Conservation (phyloP, 2,888 invertebrate species). For the Heliothis peltigera region DNA sequence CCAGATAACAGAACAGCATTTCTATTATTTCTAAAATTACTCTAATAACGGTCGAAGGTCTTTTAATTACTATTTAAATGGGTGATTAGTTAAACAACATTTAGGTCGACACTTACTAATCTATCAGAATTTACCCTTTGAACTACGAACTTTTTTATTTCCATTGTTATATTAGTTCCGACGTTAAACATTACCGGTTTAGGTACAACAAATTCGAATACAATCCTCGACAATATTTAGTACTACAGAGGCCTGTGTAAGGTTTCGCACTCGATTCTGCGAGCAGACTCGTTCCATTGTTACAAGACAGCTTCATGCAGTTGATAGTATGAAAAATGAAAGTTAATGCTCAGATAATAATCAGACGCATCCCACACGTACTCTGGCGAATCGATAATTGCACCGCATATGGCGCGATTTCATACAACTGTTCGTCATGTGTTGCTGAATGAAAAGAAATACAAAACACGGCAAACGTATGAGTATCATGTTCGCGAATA, state of each 20-base stretch:
- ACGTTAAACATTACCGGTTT: slow-evolving; percentile 26
- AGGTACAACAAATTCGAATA: slow-evolving; percentile 35
- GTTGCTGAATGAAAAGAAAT: slow-evolving; percentile 42
- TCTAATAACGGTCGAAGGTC: slow-evolving; percentile 43
- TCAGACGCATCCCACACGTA: slow-evolving; percentile 56
- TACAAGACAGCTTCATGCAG: slow-evolving; percentile 35
- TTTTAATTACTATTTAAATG: slow-evolving; percentile 48
- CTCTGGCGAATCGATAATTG: slow-evolving; percentile 56
- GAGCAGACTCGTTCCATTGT: slow-evolving; percentile 43
- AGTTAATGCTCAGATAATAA: slow-evolving; percentile 56
- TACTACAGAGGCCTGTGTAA: slow-evolving; percentile 24
- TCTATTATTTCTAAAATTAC: slow-evolving; percentile 63
- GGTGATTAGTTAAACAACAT: slow-evolving; percentile 24
- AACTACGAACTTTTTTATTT: slow-evolving; percentile 36
- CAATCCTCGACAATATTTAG: slow-evolving; percentile 36
- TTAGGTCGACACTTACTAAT: slow-evolving; percentile 24
- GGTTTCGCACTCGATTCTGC: slow-evolving; percentile 22
- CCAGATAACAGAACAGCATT: slow-evolving; percentile 64
- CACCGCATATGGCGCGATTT: slow-evolving; percentile 50
- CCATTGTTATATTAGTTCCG: slow-evolving; percentile 24
- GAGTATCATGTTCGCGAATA: slow-evolving; percentile 45
- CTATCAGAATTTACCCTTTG: slow-evolving; percentile 15
- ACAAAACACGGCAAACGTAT: slow-evolving; percentile 34
- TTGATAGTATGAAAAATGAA: slow-evolving; percentile 56
- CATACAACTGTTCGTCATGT: slow-evolving; percentile 52